Percentiles rank a stretch among this genome's conserved stretches.
Evolutionary conservation across 2,888 invertebrate species (phyloP).

Genomic region (Drosophila falleni): DNA sequence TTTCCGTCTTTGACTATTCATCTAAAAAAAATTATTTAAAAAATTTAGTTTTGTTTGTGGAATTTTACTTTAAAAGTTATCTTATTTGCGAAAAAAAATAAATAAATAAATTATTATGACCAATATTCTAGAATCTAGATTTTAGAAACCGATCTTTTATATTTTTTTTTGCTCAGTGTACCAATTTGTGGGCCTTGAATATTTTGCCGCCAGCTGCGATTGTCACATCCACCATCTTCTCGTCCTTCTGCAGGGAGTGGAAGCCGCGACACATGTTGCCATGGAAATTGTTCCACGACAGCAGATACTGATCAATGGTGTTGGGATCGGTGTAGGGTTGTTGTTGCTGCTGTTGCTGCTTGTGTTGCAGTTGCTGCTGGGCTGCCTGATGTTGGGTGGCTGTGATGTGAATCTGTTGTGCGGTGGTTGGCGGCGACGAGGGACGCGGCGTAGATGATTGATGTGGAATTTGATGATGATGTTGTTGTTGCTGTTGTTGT

Average conservation of each 20-base stretch:
- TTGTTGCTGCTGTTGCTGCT: conserved; percentile 76
- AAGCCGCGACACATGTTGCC: conserved; percentile 91
- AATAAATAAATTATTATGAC: not conserved
- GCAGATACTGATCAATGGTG: conserved; percentile 87
- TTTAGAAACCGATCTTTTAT: not conserved
- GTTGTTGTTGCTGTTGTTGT: conserved; percentile 59
- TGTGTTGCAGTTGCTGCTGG: conserved; percentile 79
- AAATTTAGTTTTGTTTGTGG: too few species aligned
- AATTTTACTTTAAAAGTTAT: not conserved
- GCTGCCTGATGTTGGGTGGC: conserved; percentile 81
- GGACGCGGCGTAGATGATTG: conserved; percentile 69
- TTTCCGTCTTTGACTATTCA: too few species aligned
- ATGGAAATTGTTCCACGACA: conserved; percentile 92
- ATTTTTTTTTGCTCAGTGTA: conserved; percentile 70
- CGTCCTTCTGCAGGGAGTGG: conserved; percentile 90
- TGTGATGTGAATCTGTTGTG: conserved; percentile 82
- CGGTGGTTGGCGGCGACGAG: conserved; percentile 79
- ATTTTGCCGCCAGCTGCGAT: conserved; percentile 90
- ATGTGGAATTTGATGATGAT: conserved; percentile 70
- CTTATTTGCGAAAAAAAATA: not conserved
- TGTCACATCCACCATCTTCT: conserved; percentile 90
- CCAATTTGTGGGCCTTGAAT: conserved; percentile 91
- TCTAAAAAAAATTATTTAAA: too few species aligned
- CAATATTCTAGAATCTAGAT: not conserved
- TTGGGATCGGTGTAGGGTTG: conserved; percentile 84